Conservation (phyloP, 2,113 vertebrate genomes). For the Pantherophis guttatus region DNA sequence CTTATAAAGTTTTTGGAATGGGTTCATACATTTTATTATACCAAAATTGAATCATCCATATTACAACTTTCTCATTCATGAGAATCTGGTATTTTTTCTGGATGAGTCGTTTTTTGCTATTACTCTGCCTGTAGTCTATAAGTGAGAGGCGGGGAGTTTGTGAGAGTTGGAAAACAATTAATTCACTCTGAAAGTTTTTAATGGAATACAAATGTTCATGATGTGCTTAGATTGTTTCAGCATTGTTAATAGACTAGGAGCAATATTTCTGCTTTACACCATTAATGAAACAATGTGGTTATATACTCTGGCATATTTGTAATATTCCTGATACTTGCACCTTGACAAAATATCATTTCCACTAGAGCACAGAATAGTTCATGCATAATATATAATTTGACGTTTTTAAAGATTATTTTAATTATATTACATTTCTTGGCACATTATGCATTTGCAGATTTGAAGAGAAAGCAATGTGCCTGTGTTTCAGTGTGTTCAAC, state of each 20-base stretch:
- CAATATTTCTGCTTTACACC: conserved; percentile 26
- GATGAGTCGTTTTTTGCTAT: rapidly evolving
- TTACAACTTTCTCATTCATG: background rate
- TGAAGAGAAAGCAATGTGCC: conserved; percentile 17
- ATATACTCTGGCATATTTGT: conserved; percentile 41
- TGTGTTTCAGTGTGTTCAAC: conserved; percentile 31
- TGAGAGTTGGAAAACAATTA: conserved; percentile 24
- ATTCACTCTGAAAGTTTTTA: conserved; percentile 2
- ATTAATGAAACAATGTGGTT: conserved; percentile 35
- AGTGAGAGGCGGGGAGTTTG: background rate
- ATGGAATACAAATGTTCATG: conserved; percentile 11
- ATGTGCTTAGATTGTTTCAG: conserved; percentile 34
- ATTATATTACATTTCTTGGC: conserved; percentile 49
- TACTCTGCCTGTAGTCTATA: background rate
- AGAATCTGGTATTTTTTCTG: background rate
- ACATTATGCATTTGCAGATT: conserved; percentile 17
- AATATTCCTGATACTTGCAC: conserved; percentile 50
- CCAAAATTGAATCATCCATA: background rate
- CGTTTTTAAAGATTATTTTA: conserved; percentile 41
- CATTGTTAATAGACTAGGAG: conserved; percentile 26
- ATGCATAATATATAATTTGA: conserved; percentile 29
- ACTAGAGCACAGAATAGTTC: conserved; percentile 18
- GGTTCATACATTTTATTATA: background rate
- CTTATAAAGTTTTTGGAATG: background rate
- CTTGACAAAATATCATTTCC: conserved; percentile 4